Evolutionary conservation across 2,888 invertebrate species (phyloP), one percentile per base, ranked within the genome.

Genomic region (Apamea epomidion): DNA sequence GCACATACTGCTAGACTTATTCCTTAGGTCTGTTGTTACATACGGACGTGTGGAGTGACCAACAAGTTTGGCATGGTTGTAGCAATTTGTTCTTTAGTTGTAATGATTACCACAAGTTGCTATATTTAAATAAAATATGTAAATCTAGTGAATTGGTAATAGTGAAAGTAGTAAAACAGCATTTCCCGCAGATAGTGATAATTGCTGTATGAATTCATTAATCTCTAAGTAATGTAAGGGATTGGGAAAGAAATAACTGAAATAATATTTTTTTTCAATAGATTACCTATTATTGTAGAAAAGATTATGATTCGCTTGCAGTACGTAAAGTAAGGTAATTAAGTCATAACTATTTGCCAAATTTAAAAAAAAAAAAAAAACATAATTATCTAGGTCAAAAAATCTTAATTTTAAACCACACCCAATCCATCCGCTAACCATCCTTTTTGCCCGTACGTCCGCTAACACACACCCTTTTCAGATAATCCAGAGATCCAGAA

Each of bases 401-500:
- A 10, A 10, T 51, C 18, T 7, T 18, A 18, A 51, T 25, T 58
- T 58, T 25, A 54, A 48, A 48, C 14, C 48, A 48, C 25, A 12
- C 0, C 2, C 8, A 5, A 16, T 3, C 12, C n/a, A 12, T 32
- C 3, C 0, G 76, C 25, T 83, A 54, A 0, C 78, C 73, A 76
- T 90, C 73, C 83, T 85, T 78, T 7, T 0, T 0, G 0, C 4
- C 85, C 67, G 83, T 87, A 48, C 84, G 86, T 87, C 76, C 80
- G 7, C 67, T 14, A 75, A 78, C 83, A 87, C 88, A 90, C 89
- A 88, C 87, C 87, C 89, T 91, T 81, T 79, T 79, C 84, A 93
- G 93, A 93, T 93, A 92, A 93, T 93, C 93, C 92, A 81, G 86
- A 93, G 93, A 96, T 95, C 93, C 92, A 93, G 93, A 94, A 93